A percentile compares a stretch with the other conserved stretches of the same genome.
phyloP scores from a whole-genome alignment of 2,113 vertebrate species.

The Odontophorus gujanensis region DNA sequence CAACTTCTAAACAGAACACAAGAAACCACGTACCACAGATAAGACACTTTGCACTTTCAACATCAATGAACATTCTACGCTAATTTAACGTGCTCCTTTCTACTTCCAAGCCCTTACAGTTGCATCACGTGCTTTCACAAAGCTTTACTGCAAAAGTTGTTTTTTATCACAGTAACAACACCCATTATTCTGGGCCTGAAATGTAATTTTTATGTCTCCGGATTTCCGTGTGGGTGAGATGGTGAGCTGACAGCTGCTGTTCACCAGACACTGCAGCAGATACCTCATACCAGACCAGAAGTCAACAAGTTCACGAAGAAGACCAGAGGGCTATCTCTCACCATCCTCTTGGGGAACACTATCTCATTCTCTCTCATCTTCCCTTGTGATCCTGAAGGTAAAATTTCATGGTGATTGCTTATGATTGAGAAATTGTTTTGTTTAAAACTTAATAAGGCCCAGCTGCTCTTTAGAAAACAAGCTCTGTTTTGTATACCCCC shows the following conservation, averaged over 20 bases:
- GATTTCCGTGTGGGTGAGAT: not conserved
- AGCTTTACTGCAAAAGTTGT: not conserved
- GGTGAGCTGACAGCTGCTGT: not conserved
- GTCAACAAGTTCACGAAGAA: not conserved
- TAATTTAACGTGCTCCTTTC: not conserved
- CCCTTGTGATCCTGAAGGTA: not conserved
- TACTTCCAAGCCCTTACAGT: not conserved
- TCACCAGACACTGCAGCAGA: not conserved
- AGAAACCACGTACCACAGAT: not conserved
- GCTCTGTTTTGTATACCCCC: not conserved
- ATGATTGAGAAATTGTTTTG: not conserved
- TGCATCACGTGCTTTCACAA: not conserved
- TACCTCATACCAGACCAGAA: not conserved
- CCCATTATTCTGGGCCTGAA: not conserved
- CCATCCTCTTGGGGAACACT: not conserved
- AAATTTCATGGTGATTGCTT: not conserved
- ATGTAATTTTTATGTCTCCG: not conserved
- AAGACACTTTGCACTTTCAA: not conserved
- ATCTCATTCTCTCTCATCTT: not conserved
- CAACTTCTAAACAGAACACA: not conserved
- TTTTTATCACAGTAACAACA: not conserved
- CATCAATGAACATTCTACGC: not conserved
- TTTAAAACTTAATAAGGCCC: not conserved
- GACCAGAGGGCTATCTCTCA: not conserved
- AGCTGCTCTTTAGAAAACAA: not conserved